phyloP scores from a whole-genome alignment of 2,797 vertebrate genomes.

The Antennarius maculatus region DNA sequence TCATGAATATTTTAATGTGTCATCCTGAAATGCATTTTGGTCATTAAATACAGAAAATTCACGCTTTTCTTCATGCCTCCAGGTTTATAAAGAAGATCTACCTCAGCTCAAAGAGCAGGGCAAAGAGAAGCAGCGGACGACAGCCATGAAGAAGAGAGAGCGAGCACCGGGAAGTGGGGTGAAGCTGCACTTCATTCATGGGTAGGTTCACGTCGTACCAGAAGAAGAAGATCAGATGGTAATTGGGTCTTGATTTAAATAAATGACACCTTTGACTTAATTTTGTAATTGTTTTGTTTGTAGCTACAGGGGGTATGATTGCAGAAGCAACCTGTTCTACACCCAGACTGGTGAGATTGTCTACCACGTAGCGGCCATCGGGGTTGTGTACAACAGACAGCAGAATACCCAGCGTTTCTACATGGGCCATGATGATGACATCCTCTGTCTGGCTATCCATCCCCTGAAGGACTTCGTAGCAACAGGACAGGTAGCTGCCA shows the following conservation, averaged over 20 bases:
- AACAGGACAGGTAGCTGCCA: slow-evolving; percentile 92
- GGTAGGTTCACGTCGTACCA: slow-evolving; percentile 77
- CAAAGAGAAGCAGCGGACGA: slow-evolving; percentile 92
- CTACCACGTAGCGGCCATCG: slow-evolving; percentile 96
- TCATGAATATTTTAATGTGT: background rate
- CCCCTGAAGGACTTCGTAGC: slow-evolving; percentile 97
- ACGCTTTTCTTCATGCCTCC: slow-evolving; percentile 19
- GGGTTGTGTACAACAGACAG: slow-evolving; percentile 95
- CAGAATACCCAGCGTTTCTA: slow-evolving; percentile 98
- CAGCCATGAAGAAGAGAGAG: slow-evolving; percentile 92
- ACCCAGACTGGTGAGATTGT: slow-evolving; percentile 98
- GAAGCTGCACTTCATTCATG: slow-evolving; percentile 96
- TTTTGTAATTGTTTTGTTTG: slow-evolving; percentile 2
- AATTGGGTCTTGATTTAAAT: background rate
- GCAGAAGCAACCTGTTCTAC: slow-evolving; percentile 89
- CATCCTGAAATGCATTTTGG: background rate
- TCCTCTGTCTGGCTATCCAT: slow-evolving; percentile 95
- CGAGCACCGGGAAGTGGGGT: slow-evolving; percentile 89
- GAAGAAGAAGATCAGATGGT: background rate
- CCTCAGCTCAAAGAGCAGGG: slow-evolving; percentile 99
- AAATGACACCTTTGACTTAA: background rate
- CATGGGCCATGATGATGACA: slow-evolving; percentile 96
- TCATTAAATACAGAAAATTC: background rate
- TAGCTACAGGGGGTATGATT: slow-evolving; percentile 80
- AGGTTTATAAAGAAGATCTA: slow-evolving; percentile 99